Evolutionary conservation across 2,888 invertebrate genomes (phyloP).

Genomic region (Sclerodermus sp.): DNA sequence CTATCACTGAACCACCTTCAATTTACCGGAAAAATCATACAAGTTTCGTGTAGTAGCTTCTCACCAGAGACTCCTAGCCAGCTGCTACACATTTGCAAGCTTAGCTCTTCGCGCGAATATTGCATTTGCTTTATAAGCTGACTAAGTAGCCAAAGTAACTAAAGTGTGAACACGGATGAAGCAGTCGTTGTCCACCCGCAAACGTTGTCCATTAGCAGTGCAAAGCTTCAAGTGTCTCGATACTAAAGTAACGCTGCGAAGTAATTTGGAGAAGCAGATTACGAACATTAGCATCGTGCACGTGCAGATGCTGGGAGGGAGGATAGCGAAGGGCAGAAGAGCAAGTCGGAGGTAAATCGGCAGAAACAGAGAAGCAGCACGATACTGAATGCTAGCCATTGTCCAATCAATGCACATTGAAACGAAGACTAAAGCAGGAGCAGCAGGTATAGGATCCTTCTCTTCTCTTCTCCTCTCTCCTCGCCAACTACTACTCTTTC

Average conservation of each 20-base stretch:
- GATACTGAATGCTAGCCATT: constrained; percentile 38
- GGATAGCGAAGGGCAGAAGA: constrained; percentile 4
- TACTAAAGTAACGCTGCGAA: constrained; percentile 1
- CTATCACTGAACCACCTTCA: too few relatives aligned
- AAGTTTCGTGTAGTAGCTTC: too few relatives aligned
- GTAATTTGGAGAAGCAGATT: neutral
- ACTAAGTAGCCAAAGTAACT: too few relatives aligned
- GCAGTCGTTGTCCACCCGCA: neutral
- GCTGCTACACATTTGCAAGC: too few relatives aligned
- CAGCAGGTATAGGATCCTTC: constrained; percentile 11
- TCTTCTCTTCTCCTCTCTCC: neutral
- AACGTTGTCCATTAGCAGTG: neutral
- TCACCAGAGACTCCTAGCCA: too few relatives aligned
- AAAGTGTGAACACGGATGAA: neutral
- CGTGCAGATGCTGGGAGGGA: too few relatives aligned
- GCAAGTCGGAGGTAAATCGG: constrained; percentile 17
- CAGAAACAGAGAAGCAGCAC: constrained; percentile 25
- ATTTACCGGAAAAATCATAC: too few relatives aligned
- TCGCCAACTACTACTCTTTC: constrained; percentile 1
- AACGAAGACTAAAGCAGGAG: constrained; percentile 29
- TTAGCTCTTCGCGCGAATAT: too few relatives aligned
- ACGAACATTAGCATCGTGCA: neutral
- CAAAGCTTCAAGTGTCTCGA: constrained; percentile 3
- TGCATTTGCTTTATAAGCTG: too few relatives aligned
- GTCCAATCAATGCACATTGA: constrained; percentile 53